Percentiles rank a stretch among this genome's conserved stretches.
phyloP scores from a whole-genome alignment of 2,797 vertebrate genomes.

The Lepidocolaptes lacrymiger region DNA sequence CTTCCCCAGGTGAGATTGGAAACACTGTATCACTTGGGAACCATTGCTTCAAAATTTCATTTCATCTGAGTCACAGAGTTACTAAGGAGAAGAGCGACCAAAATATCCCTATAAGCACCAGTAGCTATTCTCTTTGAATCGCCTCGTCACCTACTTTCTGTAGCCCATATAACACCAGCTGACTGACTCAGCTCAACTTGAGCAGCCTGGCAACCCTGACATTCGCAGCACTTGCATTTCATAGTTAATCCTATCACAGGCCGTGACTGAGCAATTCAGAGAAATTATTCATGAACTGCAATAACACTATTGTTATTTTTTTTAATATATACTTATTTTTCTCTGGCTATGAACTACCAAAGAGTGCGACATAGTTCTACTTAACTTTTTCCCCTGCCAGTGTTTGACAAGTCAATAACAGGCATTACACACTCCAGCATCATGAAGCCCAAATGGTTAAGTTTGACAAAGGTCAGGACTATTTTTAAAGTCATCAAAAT shows the following conservation, averaged over 20 bases:
- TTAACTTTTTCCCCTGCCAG: not conserved
- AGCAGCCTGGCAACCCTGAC: not conserved
- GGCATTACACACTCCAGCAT: not conserved
- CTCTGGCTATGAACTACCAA: not conserved
- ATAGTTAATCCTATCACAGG: not conserved
- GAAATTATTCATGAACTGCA: not conserved
- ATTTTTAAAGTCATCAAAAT: not conserved
- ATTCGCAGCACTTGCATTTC: not conserved
- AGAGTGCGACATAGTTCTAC: not conserved
- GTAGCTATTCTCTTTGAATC: not conserved
- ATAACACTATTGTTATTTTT: not conserved
- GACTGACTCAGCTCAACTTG: not conserved
- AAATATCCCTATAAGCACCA: not conserved
- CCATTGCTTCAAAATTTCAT: not conserved
- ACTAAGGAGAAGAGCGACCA: not conserved
- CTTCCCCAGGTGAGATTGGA: rapidly evolving
- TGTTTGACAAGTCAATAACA: not conserved
- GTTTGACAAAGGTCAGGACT: not conserved
- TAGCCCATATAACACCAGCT: not conserved
- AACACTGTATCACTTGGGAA: not conserved
- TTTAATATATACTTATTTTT: not conserved
- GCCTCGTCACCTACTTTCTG: not conserved
- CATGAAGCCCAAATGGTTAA: not conserved
- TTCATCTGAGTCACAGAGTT: not conserved
- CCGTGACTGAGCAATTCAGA: not conserved